Evolutionary conservation across 2,113 vertebrate genomes (phyloP).

Genomic region (Leucopternis melanops): DNA sequence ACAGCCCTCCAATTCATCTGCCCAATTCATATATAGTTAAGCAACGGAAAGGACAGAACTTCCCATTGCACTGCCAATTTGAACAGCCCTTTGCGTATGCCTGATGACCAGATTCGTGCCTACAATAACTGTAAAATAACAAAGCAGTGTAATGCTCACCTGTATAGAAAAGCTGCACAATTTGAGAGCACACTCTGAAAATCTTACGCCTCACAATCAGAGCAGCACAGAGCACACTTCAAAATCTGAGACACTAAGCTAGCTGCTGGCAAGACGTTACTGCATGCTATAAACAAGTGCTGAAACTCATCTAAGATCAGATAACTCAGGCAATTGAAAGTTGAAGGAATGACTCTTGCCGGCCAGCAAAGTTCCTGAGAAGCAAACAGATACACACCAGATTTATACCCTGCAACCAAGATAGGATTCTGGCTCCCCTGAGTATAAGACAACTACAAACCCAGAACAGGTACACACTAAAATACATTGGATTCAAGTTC

Average conservation of each 20-base stretch:
- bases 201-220: background rate
- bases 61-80: background rate
- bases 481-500: background rate
- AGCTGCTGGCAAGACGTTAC: constrained; percentile 28
- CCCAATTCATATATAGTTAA: background rate
- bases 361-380: constrained; percentile 3
- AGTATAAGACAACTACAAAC: background rate
- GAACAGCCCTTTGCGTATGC: background rate
- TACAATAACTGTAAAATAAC: background rate
- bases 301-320: constrained; percentile 57
- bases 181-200: background rate
- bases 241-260: background rate
- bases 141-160: background rate
- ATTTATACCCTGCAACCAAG: background rate
- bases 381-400: background rate
- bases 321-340: constrained; percentile 31
- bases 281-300: constrained; percentile 31
- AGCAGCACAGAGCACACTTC: background rate
- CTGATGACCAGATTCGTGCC: background rate
- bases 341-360: background rate
- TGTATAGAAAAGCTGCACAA: background rate
- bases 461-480: background rate
- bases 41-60: background rate
- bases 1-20: constrained; percentile 16
- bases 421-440: background rate